These are phyloP conservation scores for Caretta caretta DNA, from an alignment of 2,113 vertebrate genomes.

Conservation along the genomic window DNA sequence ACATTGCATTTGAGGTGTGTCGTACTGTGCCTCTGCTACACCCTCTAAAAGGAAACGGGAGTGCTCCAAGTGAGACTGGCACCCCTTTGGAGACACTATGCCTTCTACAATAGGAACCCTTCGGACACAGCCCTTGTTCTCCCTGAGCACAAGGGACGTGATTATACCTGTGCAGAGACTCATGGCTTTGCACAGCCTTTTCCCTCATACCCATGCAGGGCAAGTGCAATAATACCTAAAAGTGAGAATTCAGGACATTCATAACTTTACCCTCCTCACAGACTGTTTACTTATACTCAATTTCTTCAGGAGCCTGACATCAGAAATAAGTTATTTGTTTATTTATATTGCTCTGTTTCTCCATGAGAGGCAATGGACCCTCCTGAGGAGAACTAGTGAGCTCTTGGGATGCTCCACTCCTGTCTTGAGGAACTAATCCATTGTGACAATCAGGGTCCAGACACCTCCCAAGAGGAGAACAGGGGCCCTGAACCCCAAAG, in stretches of 20 bases:
- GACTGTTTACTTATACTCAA: not conserved
- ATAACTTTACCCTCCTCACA: not conserved
- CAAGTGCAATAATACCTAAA: not conserved
- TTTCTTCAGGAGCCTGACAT: not conserved
- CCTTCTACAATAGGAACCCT: not conserved
- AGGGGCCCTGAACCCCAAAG: not conserved
- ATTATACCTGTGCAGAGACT: not conserved
- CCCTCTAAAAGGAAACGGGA: not conserved
- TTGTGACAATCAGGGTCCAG: not conserved
- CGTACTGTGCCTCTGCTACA: not conserved
- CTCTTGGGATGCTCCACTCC: not conserved
- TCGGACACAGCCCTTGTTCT: not conserved
- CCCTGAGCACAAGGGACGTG: not conserved
- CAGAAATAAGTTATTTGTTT: not conserved
- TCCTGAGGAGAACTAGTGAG: not conserved
- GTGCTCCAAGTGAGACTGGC: not conserved
- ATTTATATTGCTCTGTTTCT: not conserved
- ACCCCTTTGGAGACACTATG: not conserved
- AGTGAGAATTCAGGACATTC: not conserved
- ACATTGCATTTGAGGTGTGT: not conserved
- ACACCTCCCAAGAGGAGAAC: not conserved
- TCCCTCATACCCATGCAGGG: not conserved
- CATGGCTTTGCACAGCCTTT: not conserved
- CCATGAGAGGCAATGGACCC: not conserved
- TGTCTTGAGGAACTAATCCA: not conserved